Percentiles rank a stretch among this genome's conserved stretches.
Conservation (phyloP, 2,797 vertebrate genomes). For the Ptychobarbus kaznakovi region DNA sequence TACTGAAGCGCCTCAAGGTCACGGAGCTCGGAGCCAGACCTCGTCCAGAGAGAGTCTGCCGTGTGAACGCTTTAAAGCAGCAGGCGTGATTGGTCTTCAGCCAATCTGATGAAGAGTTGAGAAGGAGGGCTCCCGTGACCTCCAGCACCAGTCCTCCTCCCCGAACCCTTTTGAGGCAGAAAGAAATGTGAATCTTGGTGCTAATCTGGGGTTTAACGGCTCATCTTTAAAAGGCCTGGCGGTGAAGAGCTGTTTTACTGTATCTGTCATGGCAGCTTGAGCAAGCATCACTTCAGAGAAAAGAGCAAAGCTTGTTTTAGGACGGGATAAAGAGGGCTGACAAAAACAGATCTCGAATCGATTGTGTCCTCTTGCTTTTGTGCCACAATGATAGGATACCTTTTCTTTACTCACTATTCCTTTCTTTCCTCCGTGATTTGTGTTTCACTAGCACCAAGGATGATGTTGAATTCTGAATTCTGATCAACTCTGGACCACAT, state of each 20-base stretch:
- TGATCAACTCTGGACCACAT: conserved; percentile 31
- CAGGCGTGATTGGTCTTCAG: conserved; percentile 17
- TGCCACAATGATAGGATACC: conserved; percentile 44
- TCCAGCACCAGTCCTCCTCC: conserved; percentile 27
- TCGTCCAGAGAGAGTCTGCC: conserved; percentile 40
- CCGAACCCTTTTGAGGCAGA: conserved; percentile 28
- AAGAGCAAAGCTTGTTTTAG: conserved; percentile 70
- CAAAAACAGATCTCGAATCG: conserved; percentile 69
- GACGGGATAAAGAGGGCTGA: conserved; percentile 72
- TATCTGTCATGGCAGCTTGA: conserved; percentile 73
- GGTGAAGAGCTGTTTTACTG: conserved; percentile 65
- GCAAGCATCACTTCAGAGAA: conserved; percentile 74
- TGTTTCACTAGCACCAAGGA: not conserved
- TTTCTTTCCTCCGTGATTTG: conserved; percentile 8
- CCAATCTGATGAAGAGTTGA: conserved; percentile 6
- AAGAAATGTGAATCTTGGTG: conserved; percentile 46
- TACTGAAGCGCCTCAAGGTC: conserved; percentile 49
- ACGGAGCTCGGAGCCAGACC: conserved; percentile 38
- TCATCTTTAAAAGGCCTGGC: conserved; percentile 48
- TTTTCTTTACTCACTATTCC: conserved; percentile 34
- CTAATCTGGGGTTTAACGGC: conserved; percentile 56
- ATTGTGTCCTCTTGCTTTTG: conserved; percentile 50
- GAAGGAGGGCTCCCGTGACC: conserved; percentile 37
- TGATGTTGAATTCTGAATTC: conserved; percentile 21
- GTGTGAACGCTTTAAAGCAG: conserved; percentile 30